Evolutionary conservation across 2,113 vertebrate species (phyloP), one percentile per base, ranked within the genome.

Genomic region (Corythoichthys intestinalis): DNA sequence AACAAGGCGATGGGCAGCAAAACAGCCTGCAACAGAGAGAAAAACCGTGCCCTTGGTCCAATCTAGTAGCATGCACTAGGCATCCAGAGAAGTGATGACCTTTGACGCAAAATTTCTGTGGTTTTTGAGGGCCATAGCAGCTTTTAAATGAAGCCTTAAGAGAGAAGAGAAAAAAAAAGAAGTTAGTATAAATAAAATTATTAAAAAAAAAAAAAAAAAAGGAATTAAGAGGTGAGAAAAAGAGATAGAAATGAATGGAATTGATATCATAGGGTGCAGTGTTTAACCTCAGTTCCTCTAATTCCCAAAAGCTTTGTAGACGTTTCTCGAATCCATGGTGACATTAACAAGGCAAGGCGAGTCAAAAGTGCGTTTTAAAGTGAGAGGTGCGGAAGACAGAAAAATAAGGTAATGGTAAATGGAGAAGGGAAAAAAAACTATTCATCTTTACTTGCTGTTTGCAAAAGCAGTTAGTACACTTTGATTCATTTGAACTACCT

Each of bases 251-350:
- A 80, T 75, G 62, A 83, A 85, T 77, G 65, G 57, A 39, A n/a
- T 61, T 68, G 69, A 66, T 64, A 81, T 76, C 72, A 72, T 34
- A 61, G 64, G 52, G n/a, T 68, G 48, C 67, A 52, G 61, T 70
- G 77, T 85, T 82, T 70, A 64, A 70, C 81, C 72, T 83, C 73
- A 72, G 50, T 77, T 47, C 67, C 67, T 20, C 38, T 67, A 47
- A 66, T 44, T 75, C 63, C 52, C 71, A 65, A 59, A 39, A 48
- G 80, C 67, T 64, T 81, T 44, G 6, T 65, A 6, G 15, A 80
- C 69, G 59, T 72, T 74, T 54, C 54, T 66, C 72, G 82, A 86
- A 84, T 73, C 76, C 81, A 86, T 87, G 83, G 82, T 54, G 86
- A 79, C 81, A 78, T 56, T 75, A 83, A 85, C 74, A 75, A 64